Evolutionary conservation across 2,113 vertebrate species (phyloP), one percentile per base, ranked within the genome.

Genomic region (Anhinga anhinga): DNA sequence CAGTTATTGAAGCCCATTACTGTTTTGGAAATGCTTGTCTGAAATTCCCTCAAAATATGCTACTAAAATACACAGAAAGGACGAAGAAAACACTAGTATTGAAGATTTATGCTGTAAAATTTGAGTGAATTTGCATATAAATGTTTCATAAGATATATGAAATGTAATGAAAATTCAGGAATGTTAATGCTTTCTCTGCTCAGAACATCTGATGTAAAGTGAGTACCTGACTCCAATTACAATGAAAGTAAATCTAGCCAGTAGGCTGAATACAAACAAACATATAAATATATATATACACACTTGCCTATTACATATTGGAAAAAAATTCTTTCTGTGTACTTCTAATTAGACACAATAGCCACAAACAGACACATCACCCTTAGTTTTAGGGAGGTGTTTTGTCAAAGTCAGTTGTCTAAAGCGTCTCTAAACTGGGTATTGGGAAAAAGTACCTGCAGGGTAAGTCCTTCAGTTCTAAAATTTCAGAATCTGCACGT

Each of bases 11-110:
- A 94, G 53, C 90, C 62, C 88, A 38, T 89, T 93, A 78, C 86
- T 77, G 50, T 88, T 94, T 86, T 96, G 55, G 69, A 93, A 96
- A 56, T 22, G 59, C 76, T 86, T 80, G 55, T 81, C 79, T 95
- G 80, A 94, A 96, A 86, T 88, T 96, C 59, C 47, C 76, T 83
- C 67, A 90, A 93, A 95, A 93, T 85, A 82, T 84, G 59, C 67
- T 84, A 72, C 82, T 93, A 42, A 88, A 89, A 89, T 82, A 93
- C 10, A 4, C 56, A 92, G 78, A 90, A 85, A 82, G 21, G 27
- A 78, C 76, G 72, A 72, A 58, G 49, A 77, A 95, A 90, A 40
- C 34, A 92, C 44, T 36, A 88, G 82, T 88, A 88, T 49, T 83
- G 40, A 86, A 89, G 79, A 80, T 67, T 67, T 79, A 90, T 80